Percentiles rank a stretch among this genome's conserved stretches.
Evolutionary conservation across 2,797 vertebrate genomes (phyloP).

Genomic region (Pachyuromys duprasi): DNA sequence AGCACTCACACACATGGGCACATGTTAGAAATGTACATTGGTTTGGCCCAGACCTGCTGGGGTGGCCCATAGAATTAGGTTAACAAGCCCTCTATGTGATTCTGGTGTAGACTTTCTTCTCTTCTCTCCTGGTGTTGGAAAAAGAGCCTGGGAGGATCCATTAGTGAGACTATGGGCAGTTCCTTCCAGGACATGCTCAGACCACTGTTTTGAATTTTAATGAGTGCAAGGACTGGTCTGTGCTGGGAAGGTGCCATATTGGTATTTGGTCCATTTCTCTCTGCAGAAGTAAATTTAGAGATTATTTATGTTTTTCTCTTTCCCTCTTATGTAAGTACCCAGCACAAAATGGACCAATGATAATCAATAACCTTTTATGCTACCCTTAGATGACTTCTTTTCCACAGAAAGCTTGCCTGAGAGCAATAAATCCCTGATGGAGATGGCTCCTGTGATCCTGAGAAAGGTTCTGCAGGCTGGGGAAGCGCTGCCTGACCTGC

Average conservation of each 20-base stretch:
- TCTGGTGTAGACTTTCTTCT: not conserved
- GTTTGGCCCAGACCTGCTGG: not conserved
- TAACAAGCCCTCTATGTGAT: not conserved
- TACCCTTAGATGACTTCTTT: conserved; percentile 50
- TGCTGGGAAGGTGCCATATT: conserved; percentile 54
- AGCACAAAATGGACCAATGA: conserved; percentile 25
- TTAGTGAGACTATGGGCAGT: not conserved
- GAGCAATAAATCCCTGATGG: conserved; percentile 4
- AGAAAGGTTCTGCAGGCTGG: not conserved
- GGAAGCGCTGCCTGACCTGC: not conserved
- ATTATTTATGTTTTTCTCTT: conserved; percentile 64
- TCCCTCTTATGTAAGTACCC: conserved; percentile 52
- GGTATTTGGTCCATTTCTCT: conserved; percentile 67
- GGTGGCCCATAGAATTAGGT: not conserved
- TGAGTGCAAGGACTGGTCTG: conserved; percentile 4
- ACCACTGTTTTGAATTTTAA: conserved; percentile 61
- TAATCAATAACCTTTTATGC: conserved; percentile 79
- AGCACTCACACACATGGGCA: not conserved
- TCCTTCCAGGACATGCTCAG: conserved; percentile 5
- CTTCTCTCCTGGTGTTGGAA: not conserved
- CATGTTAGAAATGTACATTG: not conserved
- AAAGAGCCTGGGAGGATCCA: not conserved
- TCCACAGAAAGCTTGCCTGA: conserved; percentile 31
- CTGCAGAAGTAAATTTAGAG: conserved; percentile 59
- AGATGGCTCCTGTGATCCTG: not conserved